Conservation (phyloP, 2,888 invertebrate genomes). For the Drosophila greeni region DNA sequence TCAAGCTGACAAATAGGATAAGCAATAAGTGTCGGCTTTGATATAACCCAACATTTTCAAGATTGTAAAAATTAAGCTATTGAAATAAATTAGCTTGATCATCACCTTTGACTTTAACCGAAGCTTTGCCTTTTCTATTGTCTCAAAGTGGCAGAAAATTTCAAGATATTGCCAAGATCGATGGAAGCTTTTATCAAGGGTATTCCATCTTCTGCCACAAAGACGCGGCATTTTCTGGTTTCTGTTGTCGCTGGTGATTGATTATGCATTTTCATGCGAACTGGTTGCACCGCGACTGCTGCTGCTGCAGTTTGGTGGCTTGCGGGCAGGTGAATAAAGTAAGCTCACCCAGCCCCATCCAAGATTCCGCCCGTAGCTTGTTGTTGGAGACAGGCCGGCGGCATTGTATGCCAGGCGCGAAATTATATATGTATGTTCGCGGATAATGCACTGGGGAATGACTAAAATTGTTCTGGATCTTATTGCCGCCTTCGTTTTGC, state of each 20-base stretch:
- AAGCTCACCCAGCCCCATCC: constrained; percentile 19
- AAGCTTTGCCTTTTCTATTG: constrained; percentile 8
- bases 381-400: constrained; percentile 64
- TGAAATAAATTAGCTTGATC: neutral
- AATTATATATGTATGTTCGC: constrained; percentile 30
- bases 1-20: no score
- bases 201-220: constrained; percentile 9
- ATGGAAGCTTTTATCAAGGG: constrained; percentile 12
- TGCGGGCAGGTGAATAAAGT: constrained; percentile 56
- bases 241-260: constrained; percentile 63
- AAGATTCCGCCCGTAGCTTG: constrained; percentile 48
- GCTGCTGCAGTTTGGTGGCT: constrained; percentile 37
- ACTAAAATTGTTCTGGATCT: neutral
- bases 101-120: no score
- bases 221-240: constrained; percentile 18
- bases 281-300: constrained; percentile 50
- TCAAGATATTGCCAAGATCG: neutral
- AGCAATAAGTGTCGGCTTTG: neutral
- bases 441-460: constrained; percentile 24
- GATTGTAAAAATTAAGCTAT: neutral
- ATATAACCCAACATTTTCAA: neutral
- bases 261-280: constrained; percentile 72
- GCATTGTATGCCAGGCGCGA: constrained; percentile 42
- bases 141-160: neutral
- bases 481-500: neutral